These are phyloP conservation scores for Syngnathoides biaculeatus DNA, from an alignment of 2,113 vertebrate species.

Conservation along the genomic window DNA sequence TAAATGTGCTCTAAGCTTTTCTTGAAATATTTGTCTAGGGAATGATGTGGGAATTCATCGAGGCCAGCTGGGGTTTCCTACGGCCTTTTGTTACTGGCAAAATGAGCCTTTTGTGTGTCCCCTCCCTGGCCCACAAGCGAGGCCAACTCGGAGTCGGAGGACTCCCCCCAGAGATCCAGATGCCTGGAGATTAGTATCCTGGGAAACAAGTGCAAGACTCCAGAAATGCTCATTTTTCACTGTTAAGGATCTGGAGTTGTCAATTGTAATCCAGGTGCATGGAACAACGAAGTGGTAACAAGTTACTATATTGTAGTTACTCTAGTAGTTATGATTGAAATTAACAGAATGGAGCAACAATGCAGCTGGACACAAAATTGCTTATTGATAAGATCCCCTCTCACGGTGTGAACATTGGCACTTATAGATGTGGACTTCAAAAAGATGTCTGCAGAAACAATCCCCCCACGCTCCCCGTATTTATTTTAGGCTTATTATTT, in stretches of 20 bases:
- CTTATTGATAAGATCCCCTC: too few relatives aligned
- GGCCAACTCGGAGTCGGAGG: conserved; percentile 65
- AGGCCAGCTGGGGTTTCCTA: conserved; percentile 72
- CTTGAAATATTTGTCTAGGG: conserved; percentile 29
- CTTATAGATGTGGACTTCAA: too few relatives aligned
- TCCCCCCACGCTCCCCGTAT: too few relatives aligned
- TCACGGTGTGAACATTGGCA: too few relatives aligned
- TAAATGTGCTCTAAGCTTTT: conserved; percentile 3
- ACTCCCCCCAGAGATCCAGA: conserved; percentile 74
- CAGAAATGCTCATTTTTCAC: conserved; percentile 52
- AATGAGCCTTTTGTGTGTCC: conserved; percentile 76
- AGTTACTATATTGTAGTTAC: neutral
- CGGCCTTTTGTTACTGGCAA: conserved; percentile 75
- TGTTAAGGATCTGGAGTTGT: conserved; percentile 27
- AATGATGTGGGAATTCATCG: conserved; percentile 69
- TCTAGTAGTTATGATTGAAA: neutral
- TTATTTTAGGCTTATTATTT: too few relatives aligned
- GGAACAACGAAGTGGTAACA: conserved; percentile 30
- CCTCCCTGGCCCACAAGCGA: conserved; percentile 64
- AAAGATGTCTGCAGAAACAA: too few relatives aligned
- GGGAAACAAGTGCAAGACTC: conserved; percentile 69
- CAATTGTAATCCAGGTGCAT: conserved; percentile 10
- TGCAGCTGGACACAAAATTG: neutral
- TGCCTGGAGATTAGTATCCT: conserved; percentile 78
- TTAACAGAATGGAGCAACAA: neutral